Evolutionary conservation across 2,797 vertebrate species (phyloP), one percentile per base, ranked within the genome.

Genomic region (Pampus argenteus): DNA sequence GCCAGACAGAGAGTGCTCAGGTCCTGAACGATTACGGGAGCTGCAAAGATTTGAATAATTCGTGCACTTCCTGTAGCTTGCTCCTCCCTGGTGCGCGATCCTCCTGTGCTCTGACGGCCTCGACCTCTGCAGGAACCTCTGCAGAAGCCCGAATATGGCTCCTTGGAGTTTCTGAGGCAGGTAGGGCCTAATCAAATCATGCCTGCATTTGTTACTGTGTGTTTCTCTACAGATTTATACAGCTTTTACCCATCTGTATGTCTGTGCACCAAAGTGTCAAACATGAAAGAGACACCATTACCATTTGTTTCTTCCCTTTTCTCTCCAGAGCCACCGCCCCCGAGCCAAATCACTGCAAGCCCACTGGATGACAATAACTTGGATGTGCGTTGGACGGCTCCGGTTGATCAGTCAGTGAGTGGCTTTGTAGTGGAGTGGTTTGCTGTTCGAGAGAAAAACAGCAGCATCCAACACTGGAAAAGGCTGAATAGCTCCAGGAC

Each of bases 381-480:
- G 36, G 74, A 74, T 1, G 81, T 95, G 9, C 51, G 49, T 6
- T 95, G 95, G 95, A 73, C 25, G 10, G 29, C 71, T 50, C 59
- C 79, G 2, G 23, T 3, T 0, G 47, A 64, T 57, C 58, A 17
- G 25, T 51, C 84, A 2, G 51, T 45, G 13, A 83, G 54, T 3
- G 74, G 80, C 20, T 95, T 88, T 50, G 79, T 94, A 2, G 82
- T 95, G 13, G 91, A 94, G 59, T 95, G 94, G 94, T 84, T 76
- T 28, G 70, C 79, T 2, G 63, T 91, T 40, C 74, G 84, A 6
- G 56, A 83, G 38, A 55, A 52, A 29, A 66, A 4, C 11, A 57
- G 49, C 26, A 42, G 23, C 25, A 4, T 13, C 56, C 50, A 86
- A 2, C 18, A 84, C 73, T 94, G 93, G 93, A 54, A 89, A 26